phyloP scores from a whole-genome alignment of 2,888 invertebrate genomes.

The Diplazon laetatorius region DNA sequence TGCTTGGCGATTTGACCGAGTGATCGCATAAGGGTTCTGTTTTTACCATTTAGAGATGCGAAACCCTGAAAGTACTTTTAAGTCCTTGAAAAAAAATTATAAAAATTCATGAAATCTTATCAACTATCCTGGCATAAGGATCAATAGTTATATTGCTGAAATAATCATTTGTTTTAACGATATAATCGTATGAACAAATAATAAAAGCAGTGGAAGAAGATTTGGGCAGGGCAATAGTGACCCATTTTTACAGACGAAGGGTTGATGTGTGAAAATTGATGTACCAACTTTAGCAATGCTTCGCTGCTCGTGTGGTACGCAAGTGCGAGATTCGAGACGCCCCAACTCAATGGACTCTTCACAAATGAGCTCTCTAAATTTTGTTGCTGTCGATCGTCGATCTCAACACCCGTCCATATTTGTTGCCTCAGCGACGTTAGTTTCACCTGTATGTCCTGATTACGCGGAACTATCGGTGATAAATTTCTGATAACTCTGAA shows the following conservation, averaged over 20 bases:
- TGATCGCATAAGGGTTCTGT: no score
- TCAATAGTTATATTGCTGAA: no score
- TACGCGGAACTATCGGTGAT: conserved; percentile 72
- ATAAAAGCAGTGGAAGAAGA: background rate
- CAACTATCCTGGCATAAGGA: no score
- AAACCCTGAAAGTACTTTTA: no score
- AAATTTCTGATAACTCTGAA: conserved; percentile 73
- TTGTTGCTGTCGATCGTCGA: conserved; percentile 74
- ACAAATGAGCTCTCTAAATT: conserved; percentile 63
- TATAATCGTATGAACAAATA: no score
- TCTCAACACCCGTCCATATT: conserved; percentile 88
- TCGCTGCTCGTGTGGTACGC: conserved; percentile 85
- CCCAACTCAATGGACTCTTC: conserved; percentile 87
- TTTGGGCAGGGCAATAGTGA: background rate
- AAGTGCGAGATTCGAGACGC: conserved; percentile 85
- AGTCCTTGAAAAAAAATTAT: no score
- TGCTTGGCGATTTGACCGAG: no score
- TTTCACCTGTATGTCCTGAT: conserved; percentile 86
- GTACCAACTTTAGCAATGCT: conserved; percentile 84
- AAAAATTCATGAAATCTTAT: no score
- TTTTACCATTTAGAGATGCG: no score
- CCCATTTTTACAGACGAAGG: no score
- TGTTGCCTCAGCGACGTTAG: conserved; percentile 88
- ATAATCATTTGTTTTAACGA: no score
- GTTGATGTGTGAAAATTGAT: background rate